phyloP scores from a whole-genome alignment of 2,797 vertebrate species.

The Sebastes ruberrimus region DNA sequence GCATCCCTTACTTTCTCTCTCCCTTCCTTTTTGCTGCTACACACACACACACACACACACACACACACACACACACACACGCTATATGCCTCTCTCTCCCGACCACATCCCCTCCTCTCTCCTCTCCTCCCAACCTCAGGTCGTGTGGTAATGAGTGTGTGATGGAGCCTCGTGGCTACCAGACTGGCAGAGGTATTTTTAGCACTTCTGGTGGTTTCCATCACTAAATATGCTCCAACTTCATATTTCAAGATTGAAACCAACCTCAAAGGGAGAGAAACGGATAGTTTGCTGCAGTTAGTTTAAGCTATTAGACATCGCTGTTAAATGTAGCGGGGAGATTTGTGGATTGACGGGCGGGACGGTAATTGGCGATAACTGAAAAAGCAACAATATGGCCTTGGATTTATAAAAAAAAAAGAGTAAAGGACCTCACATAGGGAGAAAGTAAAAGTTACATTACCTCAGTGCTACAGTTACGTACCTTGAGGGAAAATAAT shows the following conservation, averaged over 20 bases:
- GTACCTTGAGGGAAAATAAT: conserved; percentile 41
- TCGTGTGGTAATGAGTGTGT: conserved; percentile 82
- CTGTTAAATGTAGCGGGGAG: conserved; percentile 51
- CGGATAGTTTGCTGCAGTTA: conserved; percentile 64
- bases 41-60: conserved; percentile 33
- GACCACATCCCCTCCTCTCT: conserved; percentile 82
- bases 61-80: conserved; percentile 1
- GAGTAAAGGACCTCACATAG: background rate
- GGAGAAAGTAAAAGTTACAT: conserved; percentile 35
- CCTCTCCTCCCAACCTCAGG: conserved; percentile 78
- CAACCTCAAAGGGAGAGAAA: conserved; percentile 75
- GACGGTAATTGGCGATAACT: conserved; percentile 52
- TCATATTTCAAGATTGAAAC: conserved; percentile 77
- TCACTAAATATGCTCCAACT: conserved; percentile 77
- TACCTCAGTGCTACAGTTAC: conserved; percentile 28
- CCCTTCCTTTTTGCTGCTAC: conserved; percentile 42
- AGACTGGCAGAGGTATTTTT: conserved; percentile 84
- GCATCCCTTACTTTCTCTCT: conserved; percentile 63
- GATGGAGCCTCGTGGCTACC: conserved; percentile 81
- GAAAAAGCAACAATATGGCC: conserved; percentile 27
- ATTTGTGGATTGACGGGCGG: conserved; percentile 49
- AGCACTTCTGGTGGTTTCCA: conserved; percentile 83
- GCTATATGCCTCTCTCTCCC: conserved; percentile 42
- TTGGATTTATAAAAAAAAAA: background rate
- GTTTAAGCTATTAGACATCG: conserved; percentile 70